Base-by-base conservation (phyloP, 2,888 invertebrate genomes). In the Pemphredon lugubris region DNA sequence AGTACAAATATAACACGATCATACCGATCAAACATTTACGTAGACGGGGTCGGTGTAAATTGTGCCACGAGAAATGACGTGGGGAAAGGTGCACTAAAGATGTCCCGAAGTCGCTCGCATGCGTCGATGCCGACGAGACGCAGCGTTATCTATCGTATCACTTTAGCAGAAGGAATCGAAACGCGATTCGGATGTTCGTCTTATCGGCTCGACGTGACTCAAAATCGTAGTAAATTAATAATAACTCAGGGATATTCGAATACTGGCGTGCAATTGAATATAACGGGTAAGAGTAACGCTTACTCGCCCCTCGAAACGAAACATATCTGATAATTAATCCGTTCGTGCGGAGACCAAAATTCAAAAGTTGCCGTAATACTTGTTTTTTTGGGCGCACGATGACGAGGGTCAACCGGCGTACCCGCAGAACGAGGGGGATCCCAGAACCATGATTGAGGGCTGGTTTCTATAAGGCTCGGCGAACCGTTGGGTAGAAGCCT, bases 361-460 rank as follows among this genome's bases (percentile, higher is more conserved):
- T 65, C 57, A 18, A 53, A 40, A 65, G 59, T 63, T 45, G 47
- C 61, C 42, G 55, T 64, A 59, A 63, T 75, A 50, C 58, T 37
- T 65, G 58, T 61, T 61, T 70, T 54, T 51, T 58, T 73, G 45
- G 51, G 44, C 50, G 58, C 47, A 71, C 67, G 65, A 70, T 79
- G 79, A 79, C 67, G 76, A 80, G 75, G 76, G 81, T 79, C 69
- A 76, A 59, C 54, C 60, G 48, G 57, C 61, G 39, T 37, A 44
- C 63, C 68, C 64, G 34, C 51, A 70, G 60, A 65, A 74, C 14
- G 50, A 55, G 68, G 65, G 64, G 57, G 74, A 58, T 57, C 48
- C 47, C 18, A 64, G n/a, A 57, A 40, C 59, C 69, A 65, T 70
- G 73, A 76, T 75, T 50, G 72, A 79, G 69, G 70, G 73, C 55